These are phyloP conservation scores for Sturnus vulgaris DNA, from an alignment of 2,113 vertebrate species.

Conservation along the genomic window DNA sequence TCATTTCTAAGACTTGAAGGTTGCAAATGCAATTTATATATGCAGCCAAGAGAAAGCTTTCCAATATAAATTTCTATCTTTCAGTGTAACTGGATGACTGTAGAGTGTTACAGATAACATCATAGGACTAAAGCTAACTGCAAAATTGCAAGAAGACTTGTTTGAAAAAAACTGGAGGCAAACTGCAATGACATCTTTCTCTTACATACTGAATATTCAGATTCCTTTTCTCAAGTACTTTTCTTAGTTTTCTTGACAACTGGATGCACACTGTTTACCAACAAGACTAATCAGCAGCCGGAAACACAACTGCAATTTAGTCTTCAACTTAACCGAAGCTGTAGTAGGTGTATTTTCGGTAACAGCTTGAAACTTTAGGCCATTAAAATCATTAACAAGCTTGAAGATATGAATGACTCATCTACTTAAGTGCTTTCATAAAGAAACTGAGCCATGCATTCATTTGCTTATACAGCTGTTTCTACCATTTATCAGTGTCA, in stretches of 20 bases:
- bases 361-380: not conserved
- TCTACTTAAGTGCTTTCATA: not conserved
- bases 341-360: not conserved
- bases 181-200: not conserved
- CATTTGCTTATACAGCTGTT: not conserved
- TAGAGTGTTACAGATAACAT: not conserved
- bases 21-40: not conserved
- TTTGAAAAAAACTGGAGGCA: not conserved
- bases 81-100: not conserved
- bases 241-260: not conserved
- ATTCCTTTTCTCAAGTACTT: not conserved
- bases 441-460: not conserved
- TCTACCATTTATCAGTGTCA: slow-evolving; percentile 11
- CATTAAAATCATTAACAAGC: slow-evolving; percentile 25
- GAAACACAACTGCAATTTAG: not conserved
- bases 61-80: not conserved
- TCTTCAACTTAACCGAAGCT: not conserved
- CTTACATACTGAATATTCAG: not conserved
- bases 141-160: not conserved
- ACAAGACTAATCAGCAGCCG: not conserved
- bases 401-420: slow-evolving; percentile 22
- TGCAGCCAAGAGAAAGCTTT: not conserved
- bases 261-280: not conserved
- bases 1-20: not conserved
- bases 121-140: not conserved